Conservation (phyloP, 2,113 vertebrate genomes). For the Stigmatopora nigra region DNA sequence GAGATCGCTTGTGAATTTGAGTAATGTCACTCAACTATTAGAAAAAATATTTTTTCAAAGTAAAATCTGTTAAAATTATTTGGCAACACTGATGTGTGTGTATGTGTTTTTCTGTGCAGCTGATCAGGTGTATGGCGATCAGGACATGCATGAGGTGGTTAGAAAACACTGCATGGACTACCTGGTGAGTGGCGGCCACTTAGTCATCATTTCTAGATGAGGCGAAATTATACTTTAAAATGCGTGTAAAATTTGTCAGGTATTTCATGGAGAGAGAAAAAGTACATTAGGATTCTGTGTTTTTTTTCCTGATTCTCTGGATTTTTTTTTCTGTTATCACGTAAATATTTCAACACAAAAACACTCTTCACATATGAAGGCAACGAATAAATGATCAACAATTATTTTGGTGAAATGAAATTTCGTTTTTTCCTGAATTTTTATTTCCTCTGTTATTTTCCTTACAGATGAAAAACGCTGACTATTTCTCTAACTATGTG, state of each 20-base stretch:
- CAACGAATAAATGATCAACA: no score
- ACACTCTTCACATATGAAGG: no score
- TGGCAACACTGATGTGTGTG: background rate
- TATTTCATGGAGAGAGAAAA: background rate
- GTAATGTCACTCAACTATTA: background rate
- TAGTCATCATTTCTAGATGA: background rate
- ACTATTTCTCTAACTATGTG: slow-evolving; percentile 95
- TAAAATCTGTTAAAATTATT: background rate
- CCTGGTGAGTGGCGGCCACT: slow-evolving; percentile 70
- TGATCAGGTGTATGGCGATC: slow-evolving; percentile 88
- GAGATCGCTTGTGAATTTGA: no score
- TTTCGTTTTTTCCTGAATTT: background rate
- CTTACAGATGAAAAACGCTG: slow-evolving; percentile 87
- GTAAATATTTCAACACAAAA: no score
- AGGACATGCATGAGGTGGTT: slow-evolving; percentile 91
- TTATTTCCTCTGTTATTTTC: background rate
- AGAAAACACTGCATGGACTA: slow-evolving; percentile 93
- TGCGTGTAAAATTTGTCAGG: background rate
- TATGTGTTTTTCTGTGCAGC: slow-evolving; percentile 56
- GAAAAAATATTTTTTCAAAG: background rate
- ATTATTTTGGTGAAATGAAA: no score
- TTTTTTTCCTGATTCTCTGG: no score
- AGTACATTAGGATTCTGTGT: background rate
- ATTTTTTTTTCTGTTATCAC: no score
- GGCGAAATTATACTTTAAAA: background rate